Evolutionary conservation across 1,140 invertebrate genomes (phyloP).

Genomic region (Danaus melanippus): DNA sequence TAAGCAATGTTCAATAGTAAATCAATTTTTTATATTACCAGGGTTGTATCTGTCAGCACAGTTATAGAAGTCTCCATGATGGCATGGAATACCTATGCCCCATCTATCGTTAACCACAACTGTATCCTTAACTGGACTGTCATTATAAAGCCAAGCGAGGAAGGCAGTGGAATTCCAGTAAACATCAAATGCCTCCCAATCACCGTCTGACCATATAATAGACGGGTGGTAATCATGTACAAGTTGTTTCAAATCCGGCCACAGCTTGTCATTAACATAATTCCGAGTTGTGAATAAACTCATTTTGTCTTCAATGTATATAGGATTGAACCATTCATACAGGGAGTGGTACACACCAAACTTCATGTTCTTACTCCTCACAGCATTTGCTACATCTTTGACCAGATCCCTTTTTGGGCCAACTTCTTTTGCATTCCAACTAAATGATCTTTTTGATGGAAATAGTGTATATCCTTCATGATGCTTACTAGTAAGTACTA

Average conservation of each 20-base stretch:
- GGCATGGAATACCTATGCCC: conserved; percentile 84
- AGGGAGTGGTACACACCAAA: conserved; percentile 93
- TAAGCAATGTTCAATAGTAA: conserved; percentile 2
- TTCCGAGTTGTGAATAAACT: conserved; percentile 77
- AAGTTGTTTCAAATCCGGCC: conserved; percentile 83
- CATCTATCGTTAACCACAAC: conserved; percentile 92
- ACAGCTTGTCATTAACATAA: conserved; percentile 80
- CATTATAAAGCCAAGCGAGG: conserved; percentile 95
- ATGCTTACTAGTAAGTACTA: conserved; percentile 94
- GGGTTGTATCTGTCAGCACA: conserved; percentile 91
- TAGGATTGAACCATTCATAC: conserved; percentile 93
- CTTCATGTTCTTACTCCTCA: conserved; percentile 77
- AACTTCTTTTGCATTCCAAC: conserved; percentile 92
- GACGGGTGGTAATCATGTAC: conserved; percentile 88
- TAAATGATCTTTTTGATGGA: conserved; percentile 88
- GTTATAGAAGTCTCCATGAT: conserved; percentile 92
- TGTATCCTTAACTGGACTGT: conserved; percentile 91
- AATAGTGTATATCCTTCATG: conserved; percentile 94
- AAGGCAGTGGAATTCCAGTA: conserved; percentile 89
- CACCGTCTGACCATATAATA: conserved; percentile 95
- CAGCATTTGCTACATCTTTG: conserved; percentile 81
- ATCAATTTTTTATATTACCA: conserved; percentile 64
- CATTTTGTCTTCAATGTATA: conserved; percentile 83
- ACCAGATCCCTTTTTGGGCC: conserved; percentile 89
- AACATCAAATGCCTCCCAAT: conserved; percentile 84